Evolutionary conservation across 2,797 vertebrate species (phyloP).

Genomic region (Rhodeus uyekii): DNA sequence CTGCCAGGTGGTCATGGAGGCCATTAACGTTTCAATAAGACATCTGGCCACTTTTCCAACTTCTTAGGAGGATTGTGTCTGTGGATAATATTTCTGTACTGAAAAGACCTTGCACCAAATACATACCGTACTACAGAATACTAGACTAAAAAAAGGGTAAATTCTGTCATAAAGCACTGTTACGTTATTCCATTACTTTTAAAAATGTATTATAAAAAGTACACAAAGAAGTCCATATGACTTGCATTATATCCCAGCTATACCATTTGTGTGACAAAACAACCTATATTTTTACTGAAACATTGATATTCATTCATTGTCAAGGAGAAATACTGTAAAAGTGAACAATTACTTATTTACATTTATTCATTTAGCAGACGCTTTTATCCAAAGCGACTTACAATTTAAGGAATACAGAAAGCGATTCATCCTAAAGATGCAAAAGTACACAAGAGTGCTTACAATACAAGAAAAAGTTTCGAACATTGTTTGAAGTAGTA

Average conservation of each 20-base stretch:
- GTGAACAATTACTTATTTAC: too few species aligned
- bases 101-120: neutral
- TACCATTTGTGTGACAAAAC: neutral
- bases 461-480: too few species aligned
- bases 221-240: neutral
- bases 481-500: too few species aligned
- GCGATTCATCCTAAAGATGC: too few species aligned
- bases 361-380: too few species aligned
- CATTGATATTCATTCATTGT: too few species aligned
- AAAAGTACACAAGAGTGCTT: too few species aligned
- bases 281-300: too few species aligned
- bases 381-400: too few species aligned
- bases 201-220: neutral
- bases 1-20: slow-evolving; percentile 29
- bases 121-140: neutral
- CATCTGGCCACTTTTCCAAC: slow-evolving; percentile 7
- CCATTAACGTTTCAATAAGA: slow-evolving; percentile 30
- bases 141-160: neutral
- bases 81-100: neutral
- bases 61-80: neutral
- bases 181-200: neutral
- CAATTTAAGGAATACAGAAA: too few species aligned
- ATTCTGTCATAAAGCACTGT: neutral
- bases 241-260: neutral
- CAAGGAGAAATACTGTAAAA: too few species aligned